Conservation (phyloP, 1,140 invertebrate genomes). For the Sogatella furcifera region DNA sequence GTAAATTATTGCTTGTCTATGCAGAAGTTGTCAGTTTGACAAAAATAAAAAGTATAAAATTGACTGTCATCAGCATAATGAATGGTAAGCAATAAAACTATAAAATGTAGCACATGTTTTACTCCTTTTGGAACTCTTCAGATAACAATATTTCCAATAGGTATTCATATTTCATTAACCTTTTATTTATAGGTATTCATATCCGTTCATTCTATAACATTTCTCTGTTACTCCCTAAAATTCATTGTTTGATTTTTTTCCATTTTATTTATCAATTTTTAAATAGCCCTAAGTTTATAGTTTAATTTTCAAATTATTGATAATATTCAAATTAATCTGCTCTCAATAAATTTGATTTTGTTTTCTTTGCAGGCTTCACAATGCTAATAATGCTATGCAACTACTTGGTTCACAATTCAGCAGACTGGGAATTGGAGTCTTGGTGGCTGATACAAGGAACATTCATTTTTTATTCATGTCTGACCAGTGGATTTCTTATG, state of each 20-base stretch:
- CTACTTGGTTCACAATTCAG: constrained; percentile 42
- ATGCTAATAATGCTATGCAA: constrained; percentile 42
- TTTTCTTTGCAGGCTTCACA: constrained; percentile 35
- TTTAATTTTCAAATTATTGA: too few relatives aligned
- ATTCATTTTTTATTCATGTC: constrained; percentile 43
- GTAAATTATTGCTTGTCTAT: constrained; percentile 44
- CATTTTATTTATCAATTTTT: too few relatives aligned
- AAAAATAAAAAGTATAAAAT: constrained; percentile 38
- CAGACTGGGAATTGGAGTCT: constrained; percentile 38
- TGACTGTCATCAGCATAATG: constrained; percentile 44
- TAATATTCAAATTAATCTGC: too few relatives aligned
- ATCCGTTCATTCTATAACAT: too few relatives aligned
- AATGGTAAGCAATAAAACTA: constrained; percentile 34
- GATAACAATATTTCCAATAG: too few relatives aligned
- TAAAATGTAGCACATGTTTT: too few relatives aligned
- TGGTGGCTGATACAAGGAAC: constrained; percentile 45
- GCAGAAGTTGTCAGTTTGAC: constrained; percentile 41
- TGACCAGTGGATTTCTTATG: constrained; percentile 40
- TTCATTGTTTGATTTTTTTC: too few relatives aligned
- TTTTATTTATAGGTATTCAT: too few relatives aligned
- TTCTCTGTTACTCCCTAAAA: too few relatives aligned
- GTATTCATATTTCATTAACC: too few relatives aligned
- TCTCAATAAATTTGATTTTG: constrained; percentile 1
- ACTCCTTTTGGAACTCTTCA: too few relatives aligned
- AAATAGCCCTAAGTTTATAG: too few relatives aligned